phyloP scores from a whole-genome alignment of 2,888 invertebrate species.

The Stenichneumon culpator region DNA sequence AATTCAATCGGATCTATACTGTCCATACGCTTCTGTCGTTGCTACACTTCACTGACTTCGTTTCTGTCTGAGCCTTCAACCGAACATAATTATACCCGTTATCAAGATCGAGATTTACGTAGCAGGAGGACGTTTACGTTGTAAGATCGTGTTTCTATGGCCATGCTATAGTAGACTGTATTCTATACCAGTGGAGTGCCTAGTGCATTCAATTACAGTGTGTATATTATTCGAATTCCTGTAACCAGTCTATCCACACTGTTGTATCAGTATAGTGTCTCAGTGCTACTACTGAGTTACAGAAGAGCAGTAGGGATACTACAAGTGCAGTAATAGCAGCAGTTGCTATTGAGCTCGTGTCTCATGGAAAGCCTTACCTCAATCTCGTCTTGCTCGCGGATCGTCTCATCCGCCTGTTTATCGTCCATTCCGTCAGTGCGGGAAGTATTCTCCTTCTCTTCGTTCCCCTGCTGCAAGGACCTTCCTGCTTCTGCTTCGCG shows the following conservation, averaged over 20 bases:
- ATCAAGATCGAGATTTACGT: constrained; percentile 69
- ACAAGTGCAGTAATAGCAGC: constrained; percentile 56
- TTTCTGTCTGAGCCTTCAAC: constrained; percentile 25
- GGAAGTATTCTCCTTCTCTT: constrained; percentile 60
- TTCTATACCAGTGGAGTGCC: constrained; percentile 48
- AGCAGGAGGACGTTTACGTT: constrained; percentile 66
- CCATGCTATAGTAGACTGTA: constrained; percentile 11
- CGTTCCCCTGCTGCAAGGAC: constrained; percentile 34
- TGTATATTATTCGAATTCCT: constrained; percentile 74
- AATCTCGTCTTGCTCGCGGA: constrained; percentile 58
- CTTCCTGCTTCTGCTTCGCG: constrained; percentile 58
- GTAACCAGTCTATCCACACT: constrained; percentile 40
- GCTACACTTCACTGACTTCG: constrained; percentile 10
- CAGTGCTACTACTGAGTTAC: constrained; percentile 18
- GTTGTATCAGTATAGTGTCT: constrained; percentile 6
- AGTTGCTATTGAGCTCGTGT: constrained; percentile 76
- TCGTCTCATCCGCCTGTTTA: constrained; percentile 79
- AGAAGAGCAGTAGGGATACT: constrained; percentile 27
- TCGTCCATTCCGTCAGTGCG: constrained; percentile 78
- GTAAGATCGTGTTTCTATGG: constrained; percentile 69
- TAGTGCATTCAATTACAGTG: constrained; percentile 80
- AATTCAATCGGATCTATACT: not conserved
- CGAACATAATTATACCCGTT: constrained; percentile 29
- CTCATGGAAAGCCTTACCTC: constrained; percentile 64
- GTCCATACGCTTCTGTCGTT: not conserved